phyloP scores from a whole-genome alignment of 2,113 vertebrate genomes.

The Sinocyclocheilus anshuiensis region DNA sequence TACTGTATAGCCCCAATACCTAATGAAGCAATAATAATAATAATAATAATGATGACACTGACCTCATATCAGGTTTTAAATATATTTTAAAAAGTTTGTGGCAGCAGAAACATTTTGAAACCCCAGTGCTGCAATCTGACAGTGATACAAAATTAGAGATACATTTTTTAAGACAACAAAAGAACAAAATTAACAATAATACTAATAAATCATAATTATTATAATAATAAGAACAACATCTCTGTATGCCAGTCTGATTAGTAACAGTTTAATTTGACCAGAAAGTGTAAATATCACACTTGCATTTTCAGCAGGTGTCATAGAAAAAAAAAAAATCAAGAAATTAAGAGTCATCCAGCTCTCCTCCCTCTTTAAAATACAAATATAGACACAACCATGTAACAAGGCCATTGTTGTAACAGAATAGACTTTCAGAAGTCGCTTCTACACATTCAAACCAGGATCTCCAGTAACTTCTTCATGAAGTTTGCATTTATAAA shows the following conservation, averaged over 20 bases:
- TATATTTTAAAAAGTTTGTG: conserved; percentile 61
- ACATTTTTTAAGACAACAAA: neutral
- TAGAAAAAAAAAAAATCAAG: no score
- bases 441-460: neutral
- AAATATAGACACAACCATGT: conserved; percentile 50
- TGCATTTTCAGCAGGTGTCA: neutral
- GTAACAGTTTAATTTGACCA: neutral
- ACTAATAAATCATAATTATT: no score
- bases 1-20: no score
- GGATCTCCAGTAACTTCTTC: neutral
- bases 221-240: conserved; percentile 30
- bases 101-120: conserved; percentile 39
- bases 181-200: neutral
- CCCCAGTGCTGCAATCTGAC: no score
- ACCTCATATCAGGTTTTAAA: conserved; percentile 16
- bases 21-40: no score
- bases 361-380: conserved; percentile 51
- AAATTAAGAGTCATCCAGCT: conserved; percentile 16
- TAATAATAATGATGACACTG: no score
- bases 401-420: conserved; percentile 30
- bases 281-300: conserved; percentile 1
- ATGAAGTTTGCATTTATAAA: neutral
- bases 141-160: no score
- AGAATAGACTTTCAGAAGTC: conserved; percentile 9
- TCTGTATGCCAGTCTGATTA: neutral